These are phyloP conservation scores for Calliopsis andreniformis DNA, from an alignment of 1,140 invertebrate genomes.

Conservation along the genomic window DNA sequence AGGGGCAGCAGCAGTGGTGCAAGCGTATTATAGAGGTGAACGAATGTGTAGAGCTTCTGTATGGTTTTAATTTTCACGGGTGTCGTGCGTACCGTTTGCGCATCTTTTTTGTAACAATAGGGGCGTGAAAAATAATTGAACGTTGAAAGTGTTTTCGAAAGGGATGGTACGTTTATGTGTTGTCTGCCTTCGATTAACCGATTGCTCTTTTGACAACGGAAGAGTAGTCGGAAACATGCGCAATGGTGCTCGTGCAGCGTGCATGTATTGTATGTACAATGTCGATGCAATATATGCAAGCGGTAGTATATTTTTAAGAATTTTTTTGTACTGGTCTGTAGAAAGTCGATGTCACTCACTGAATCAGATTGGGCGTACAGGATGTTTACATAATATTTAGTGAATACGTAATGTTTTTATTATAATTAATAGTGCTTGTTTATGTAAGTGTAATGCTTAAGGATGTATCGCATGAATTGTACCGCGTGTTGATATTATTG, in stretches of 20 bases:
- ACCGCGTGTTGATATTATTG: too few relatives aligned
- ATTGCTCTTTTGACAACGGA: background rate
- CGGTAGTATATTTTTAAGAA: too few relatives aligned
- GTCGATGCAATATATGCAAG: too few relatives aligned
- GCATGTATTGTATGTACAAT: too few relatives aligned
- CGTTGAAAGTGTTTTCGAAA: conserved; percentile 36
- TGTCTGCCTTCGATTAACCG: conserved; percentile 29
- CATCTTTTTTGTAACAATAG: conserved; percentile 6
- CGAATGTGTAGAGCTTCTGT: conserved; percentile 47
- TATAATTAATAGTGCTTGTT: too few relatives aligned
- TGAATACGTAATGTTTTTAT: too few relatives aligned
- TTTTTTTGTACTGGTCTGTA: too few relatives aligned
- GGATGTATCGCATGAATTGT: too few relatives aligned
- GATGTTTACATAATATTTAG: too few relatives aligned
- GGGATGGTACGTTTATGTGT: background rate
- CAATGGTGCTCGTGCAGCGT: background rate
- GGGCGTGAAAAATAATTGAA: conserved; percentile 48
- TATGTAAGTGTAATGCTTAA: too few relatives aligned
- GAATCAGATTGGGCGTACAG: too few relatives aligned
- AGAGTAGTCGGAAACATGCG: background rate
- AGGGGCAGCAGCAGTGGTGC: conserved; percentile 7
- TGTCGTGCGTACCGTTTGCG: conserved; percentile 8
- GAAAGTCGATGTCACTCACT: too few relatives aligned
- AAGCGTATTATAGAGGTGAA: conserved; percentile 40
- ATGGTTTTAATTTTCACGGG: conserved; percentile 48